phyloP scores from a whole-genome alignment of 2,888 invertebrate genomes.

The Tinea trinotella region DNA sequence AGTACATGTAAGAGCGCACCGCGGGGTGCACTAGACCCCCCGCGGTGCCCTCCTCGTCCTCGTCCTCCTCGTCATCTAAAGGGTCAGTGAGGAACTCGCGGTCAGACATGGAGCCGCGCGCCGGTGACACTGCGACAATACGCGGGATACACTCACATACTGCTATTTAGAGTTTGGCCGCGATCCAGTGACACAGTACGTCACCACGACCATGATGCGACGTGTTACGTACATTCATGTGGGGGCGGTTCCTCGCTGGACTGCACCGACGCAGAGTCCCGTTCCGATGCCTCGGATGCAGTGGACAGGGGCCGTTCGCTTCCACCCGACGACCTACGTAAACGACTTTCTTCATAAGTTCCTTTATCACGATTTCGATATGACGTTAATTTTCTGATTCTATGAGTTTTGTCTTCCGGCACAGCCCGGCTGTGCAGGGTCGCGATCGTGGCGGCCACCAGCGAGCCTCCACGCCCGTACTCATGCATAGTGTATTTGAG shows the following conservation, averaged over 20 bases:
- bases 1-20: conserved; percentile 70
- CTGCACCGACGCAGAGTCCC: conserved; percentile 63
- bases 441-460: conserved; percentile 74
- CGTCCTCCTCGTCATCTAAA: conserved; percentile 49
- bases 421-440: conserved; percentile 57
- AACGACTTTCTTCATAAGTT: conserved; percentile 35
- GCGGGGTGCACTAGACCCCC: conserved; percentile 57
- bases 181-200: conserved; percentile 62
- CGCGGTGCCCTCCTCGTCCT: conserved; percentile 58
- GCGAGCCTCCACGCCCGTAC: conserved; percentile 70
- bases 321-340: conserved; percentile 45
- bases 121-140: conserved; percentile 60
- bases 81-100: conserved; percentile 66
- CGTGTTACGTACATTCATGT: conserved; percentile 62
- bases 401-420: conserved; percentile 45
- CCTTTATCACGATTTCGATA: conserved; percentile 15
- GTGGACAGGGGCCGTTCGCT: conserved; percentile 64
- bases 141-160: conserved; percentile 25
- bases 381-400: conserved; percentile 22
- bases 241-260: conserved; percentile 68
- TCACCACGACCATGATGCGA: conserved; percentile 48
- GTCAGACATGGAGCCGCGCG: conserved; percentile 65
- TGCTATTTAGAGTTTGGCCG: conserved; percentile 64
- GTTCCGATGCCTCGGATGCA: conserved; percentile 62
- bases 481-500: conserved; percentile 68